Conservation (phyloP, 2,797 vertebrate genomes). For the Okamejei kenojei region DNA sequence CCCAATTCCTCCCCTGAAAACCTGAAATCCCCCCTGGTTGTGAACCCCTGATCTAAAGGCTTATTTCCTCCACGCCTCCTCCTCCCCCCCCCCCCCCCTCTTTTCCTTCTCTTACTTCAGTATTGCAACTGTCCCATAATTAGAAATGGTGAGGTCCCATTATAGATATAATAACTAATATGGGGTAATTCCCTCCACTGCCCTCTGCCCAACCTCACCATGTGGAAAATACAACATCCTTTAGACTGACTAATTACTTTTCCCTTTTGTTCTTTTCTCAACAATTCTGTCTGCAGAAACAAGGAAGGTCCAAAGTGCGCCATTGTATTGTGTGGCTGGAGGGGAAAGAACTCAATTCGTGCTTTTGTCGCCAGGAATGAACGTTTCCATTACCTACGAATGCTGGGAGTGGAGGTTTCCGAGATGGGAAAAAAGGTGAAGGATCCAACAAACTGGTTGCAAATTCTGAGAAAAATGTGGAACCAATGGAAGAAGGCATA, state of each 20-base stretch:
- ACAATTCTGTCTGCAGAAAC: conserved; percentile 56
- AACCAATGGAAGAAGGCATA: not conserved
- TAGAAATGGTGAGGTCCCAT: not conserved
- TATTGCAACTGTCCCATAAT: not conserved
- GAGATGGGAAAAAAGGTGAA: conserved; percentile 58
- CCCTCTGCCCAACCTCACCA: not conserved
- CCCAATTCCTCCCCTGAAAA: too few species aligned
- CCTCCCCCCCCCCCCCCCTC: too few species aligned
- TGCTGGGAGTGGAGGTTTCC: conserved; percentile 89
- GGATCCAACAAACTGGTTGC: not conserved
- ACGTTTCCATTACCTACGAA: conserved; percentile 84
- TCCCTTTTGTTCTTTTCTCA: not conserved
- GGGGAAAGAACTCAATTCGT: conserved; percentile 88
- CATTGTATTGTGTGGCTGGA: conserved; percentile 92
- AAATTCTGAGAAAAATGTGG: conserved; percentile 1
- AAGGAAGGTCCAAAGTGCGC: conserved; percentile 75
- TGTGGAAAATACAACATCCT: not conserved
- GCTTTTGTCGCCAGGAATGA: conserved; percentile 93
- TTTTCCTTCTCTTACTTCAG: not conserved
- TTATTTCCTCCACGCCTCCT: too few species aligned
- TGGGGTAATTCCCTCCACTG: not conserved
- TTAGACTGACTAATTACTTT: conserved; percentile 17
- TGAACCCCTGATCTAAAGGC: too few species aligned
- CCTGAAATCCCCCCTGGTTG: too few species aligned
- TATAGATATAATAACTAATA: not conserved